phyloP scores from a whole-genome alignment of 2,797 vertebrate genomes.

The Pempheris klunzingeri region DNA sequence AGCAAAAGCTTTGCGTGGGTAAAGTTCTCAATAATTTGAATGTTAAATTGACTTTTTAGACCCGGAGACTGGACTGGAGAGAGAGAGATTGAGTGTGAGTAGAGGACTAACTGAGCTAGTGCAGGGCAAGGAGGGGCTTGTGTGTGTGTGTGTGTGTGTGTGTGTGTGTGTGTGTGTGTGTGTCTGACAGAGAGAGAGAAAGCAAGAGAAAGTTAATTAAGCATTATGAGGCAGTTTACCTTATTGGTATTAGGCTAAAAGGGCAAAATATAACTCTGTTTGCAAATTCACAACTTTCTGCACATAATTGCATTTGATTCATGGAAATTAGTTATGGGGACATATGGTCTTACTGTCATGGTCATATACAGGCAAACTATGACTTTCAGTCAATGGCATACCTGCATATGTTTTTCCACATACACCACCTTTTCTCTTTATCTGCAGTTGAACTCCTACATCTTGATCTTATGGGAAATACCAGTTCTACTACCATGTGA shows the following conservation, averaged over 20 bases:
- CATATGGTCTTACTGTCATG: background rate
- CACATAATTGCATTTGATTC: background rate
- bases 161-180: conserved; percentile 23
- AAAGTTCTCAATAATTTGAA: background rate
- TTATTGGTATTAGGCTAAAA: background rate
- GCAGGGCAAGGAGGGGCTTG: conserved; percentile 49
- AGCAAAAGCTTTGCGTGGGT: background rate
- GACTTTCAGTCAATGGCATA: background rate
- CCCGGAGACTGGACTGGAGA: background rate
- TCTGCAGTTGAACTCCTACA: background rate
- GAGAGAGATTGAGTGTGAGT: background rate
- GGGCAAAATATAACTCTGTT: background rate
- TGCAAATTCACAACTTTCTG: background rate
- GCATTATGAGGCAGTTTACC: background rate
- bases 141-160: conserved; percentile 33
- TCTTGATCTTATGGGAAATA: conserved; percentile 2
- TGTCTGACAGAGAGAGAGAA: conserved; percentile 6
- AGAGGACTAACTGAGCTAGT: conserved; percentile 23
- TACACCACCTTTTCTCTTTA: background rate
- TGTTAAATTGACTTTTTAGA: background rate
- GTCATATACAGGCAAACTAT: background rate
- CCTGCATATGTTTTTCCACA: background rate
- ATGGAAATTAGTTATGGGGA: background rate
- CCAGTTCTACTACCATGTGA: background rate
- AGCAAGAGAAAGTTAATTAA: background rate